Percentiles rank a stretch among this genome's conserved stretches.
Evolutionary conservation across 1,140 invertebrate genomes (phyloP).

Genomic region (Globodera rostochiensis): DNA sequence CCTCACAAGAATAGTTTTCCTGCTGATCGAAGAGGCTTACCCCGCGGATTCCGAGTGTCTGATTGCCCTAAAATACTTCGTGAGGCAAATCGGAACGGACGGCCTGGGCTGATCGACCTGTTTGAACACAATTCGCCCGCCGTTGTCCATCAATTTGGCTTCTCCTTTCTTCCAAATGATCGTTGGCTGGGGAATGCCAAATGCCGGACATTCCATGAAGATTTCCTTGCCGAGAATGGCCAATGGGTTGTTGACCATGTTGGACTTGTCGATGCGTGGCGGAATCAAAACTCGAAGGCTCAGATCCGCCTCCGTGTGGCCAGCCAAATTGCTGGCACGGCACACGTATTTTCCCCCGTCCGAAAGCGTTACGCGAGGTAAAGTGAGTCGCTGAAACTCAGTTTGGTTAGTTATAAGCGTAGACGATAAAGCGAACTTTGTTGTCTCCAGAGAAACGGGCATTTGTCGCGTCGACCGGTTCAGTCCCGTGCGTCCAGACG

Average conservation of each 20-base stretch:
- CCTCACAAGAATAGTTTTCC: constrained; percentile 56
- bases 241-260: constrained; percentile 66
- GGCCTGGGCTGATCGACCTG: constrained; percentile 14
- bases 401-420: neutral
- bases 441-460: constrained; percentile 51
- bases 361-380: constrained; percentile 53
- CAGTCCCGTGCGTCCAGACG: constrained; percentile 55
- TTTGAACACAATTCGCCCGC: constrained; percentile 28
- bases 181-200: constrained; percentile 64
- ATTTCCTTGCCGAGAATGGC: constrained; percentile 65
- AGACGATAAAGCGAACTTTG: constrained; percentile 31
- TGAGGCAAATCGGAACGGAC: neutral
- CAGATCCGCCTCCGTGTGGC: constrained; percentile 66
- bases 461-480: constrained; percentile 52
- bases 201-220: constrained; percentile 68
- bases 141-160: constrained; percentile 47
- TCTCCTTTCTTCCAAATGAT: constrained; percentile 67
- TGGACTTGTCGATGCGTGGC: constrained; percentile 69
- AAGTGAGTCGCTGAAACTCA: constrained; percentile 57
- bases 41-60: constrained; percentile 55
- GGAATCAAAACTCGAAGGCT: constrained; percentile 67
- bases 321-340: constrained; percentile 67
- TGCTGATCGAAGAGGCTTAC: constrained; percentile 44
- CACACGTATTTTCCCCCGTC: constrained; percentile 69
- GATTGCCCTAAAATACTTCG: constrained; percentile 50